Conservation (phyloP, 2,113 vertebrate species). For the Geococcyx californianus region DNA sequence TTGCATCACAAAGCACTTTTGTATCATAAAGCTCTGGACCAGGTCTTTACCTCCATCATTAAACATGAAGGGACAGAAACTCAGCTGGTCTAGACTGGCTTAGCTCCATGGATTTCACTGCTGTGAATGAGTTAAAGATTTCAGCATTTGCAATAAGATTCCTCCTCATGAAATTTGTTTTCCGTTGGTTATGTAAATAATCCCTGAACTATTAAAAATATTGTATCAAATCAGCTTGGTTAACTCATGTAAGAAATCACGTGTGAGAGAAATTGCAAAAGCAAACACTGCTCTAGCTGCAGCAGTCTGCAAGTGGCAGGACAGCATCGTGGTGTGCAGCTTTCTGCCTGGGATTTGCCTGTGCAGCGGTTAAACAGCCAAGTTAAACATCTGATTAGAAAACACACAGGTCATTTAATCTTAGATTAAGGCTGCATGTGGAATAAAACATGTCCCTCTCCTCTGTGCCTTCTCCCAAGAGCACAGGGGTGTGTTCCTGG, state of each 20-base stretch:
- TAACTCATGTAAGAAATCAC: not conserved
- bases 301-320: not conserved
- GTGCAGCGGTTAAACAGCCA: not conserved
- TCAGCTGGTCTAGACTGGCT: not conserved
- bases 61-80: slow-evolving; percentile 5
- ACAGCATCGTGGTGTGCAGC: fast-evolving
- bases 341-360: not conserved
- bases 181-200: not conserved
- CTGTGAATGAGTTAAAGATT: not conserved
- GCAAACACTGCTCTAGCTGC: not conserved
- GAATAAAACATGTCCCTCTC: not conserved
- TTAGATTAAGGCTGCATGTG: not conserved
- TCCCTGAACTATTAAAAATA: not conserved
- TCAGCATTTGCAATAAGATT: not conserved
- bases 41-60: not conserved
- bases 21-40: not conserved
- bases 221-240: not conserved
- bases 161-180: not conserved
- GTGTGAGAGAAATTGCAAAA: not conserved
- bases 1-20: not conserved
- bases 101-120: not conserved
- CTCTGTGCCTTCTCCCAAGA: not conserved
- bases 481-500: not conserved
- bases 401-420: not conserved
- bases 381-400: not conserved